These are phyloP conservation scores for Euplagia quadripunctaria DNA, from an alignment of 2,888 invertebrate genomes.

Conservation along the genomic window DNA sequence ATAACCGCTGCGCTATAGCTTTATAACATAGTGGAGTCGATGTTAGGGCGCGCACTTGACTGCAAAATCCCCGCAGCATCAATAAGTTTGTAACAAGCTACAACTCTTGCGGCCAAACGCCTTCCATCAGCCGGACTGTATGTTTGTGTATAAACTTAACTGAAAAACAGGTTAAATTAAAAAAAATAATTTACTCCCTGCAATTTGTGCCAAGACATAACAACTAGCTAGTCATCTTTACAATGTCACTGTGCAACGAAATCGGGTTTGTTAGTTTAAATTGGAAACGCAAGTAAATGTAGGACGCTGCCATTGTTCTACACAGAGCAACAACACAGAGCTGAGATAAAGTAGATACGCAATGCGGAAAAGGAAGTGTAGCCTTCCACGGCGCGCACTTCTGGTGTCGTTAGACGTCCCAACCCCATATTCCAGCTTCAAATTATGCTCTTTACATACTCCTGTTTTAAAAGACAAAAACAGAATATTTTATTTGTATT, in stretches of 20 bases:
- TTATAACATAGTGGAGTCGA: too few relatives aligned
- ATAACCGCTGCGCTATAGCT: too few relatives aligned
- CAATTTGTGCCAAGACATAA: background rate
- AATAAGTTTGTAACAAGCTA: too few relatives aligned
- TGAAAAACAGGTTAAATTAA: background rate
- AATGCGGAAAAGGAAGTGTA: slow-evolving; percentile 46
- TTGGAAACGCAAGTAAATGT: background rate
- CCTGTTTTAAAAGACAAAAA: background rate
- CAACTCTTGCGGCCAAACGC: background rate
- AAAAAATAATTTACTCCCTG: background rate
- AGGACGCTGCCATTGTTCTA: background rate
- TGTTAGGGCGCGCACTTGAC: too few relatives aligned
- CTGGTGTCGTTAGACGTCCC: slow-evolving; percentile 18
- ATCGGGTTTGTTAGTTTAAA: background rate
- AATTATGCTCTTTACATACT: slow-evolving; percentile 8
- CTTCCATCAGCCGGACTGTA: background rate
- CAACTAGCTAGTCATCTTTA: background rate
- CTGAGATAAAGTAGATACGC: slow-evolving; percentile 44
- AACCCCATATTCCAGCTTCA: background rate
- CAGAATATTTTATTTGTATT: too few relatives aligned
- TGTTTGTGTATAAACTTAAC: background rate
- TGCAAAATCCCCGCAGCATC: too few relatives aligned
- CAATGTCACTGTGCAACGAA: background rate
- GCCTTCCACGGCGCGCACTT: slow-evolving; percentile 20
- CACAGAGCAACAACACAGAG: slow-evolving; percentile 5